Conservation (phyloP, 1,140 invertebrate genomes). For the Parasteatoda tepidariorum region DNA sequence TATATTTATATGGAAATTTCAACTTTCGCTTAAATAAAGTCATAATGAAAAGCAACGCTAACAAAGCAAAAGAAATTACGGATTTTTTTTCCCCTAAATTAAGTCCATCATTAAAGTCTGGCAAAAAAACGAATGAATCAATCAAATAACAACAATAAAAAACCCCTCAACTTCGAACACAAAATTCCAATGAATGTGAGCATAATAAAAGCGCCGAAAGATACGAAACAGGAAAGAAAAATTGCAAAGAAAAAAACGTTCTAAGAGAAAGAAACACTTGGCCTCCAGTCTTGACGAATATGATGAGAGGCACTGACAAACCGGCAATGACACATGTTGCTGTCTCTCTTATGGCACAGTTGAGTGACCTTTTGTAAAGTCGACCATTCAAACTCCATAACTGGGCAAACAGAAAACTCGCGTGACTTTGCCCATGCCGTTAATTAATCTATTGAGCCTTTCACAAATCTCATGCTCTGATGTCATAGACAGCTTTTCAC, state of each 20-base stretch:
- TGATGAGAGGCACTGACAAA: slow-evolving; percentile 30
- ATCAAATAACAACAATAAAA: no score
- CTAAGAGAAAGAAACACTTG: background rate
- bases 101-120: no score
- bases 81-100: no score
- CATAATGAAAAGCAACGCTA: no score
- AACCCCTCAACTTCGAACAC: background rate
- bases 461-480: background rate
- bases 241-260: background rate
- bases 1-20: no score
- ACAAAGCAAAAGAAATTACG: no score
- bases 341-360: slow-evolving; percentile 9
- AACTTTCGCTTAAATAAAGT: no score
- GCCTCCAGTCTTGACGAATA: slow-evolving; percentile 32
- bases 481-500: background rate
- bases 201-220: background rate
- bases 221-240: background rate
- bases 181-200: no score
- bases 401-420: background rate
- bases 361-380: slow-evolving; percentile 14
- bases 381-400: background rate
- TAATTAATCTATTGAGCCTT: slow-evolving; percentile 16
- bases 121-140: no score
- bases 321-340: slow-evolving; percentile 29
- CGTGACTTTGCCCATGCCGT: background rate